These are phyloP conservation scores for Ictalurus furcatus DNA, from an alignment of 2,113 vertebrate genomes.

Conservation along the genomic window DNA sequence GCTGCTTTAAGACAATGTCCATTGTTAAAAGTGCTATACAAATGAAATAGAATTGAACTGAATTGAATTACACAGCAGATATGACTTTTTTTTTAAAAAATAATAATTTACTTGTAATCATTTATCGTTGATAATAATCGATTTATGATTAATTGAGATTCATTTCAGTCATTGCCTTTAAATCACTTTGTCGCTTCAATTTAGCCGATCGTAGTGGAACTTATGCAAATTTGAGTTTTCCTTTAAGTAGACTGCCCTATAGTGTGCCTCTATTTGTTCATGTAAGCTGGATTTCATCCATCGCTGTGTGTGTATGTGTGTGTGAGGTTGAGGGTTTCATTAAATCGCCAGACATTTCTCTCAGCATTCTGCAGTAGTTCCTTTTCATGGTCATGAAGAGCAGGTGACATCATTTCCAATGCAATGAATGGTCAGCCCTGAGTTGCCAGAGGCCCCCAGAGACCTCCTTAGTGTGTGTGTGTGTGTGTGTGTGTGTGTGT, in stretches of 20 bases:
- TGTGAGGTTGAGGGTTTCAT: slow-evolving; percentile 10
- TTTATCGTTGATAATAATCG: not conserved
- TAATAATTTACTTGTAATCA: too few species aligned
- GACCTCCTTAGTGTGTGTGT: slow-evolving; percentile 12
- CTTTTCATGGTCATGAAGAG: slow-evolving; percentile 16
- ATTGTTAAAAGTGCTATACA: too few species aligned
- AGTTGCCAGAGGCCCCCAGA: slow-evolving; percentile 27
- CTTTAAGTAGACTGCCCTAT: not conserved
- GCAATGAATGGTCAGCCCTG: slow-evolving; percentile 27
- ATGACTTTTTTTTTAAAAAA: not conserved
- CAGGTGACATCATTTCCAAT: slow-evolving; percentile 21
- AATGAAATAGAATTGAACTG: too few species aligned
- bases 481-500: not conserved
- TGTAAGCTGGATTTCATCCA: slow-evolving; percentile 13
- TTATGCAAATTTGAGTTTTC: not conserved
- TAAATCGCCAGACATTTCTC: slow-evolving; percentile 1
- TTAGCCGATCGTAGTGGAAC: not conserved
- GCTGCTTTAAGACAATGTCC: too few species aligned
- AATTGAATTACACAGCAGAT: not conserved
- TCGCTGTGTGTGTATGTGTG: not conserved
- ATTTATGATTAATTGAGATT: not conserved
- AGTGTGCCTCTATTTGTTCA: not conserved
- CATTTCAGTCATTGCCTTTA: not conserved
- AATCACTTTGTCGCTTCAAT: not conserved
- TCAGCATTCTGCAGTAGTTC: slow-evolving; percentile 28